Conservation (phyloP, 2,888 invertebrate species). For the Tenthredo notha region DNA sequence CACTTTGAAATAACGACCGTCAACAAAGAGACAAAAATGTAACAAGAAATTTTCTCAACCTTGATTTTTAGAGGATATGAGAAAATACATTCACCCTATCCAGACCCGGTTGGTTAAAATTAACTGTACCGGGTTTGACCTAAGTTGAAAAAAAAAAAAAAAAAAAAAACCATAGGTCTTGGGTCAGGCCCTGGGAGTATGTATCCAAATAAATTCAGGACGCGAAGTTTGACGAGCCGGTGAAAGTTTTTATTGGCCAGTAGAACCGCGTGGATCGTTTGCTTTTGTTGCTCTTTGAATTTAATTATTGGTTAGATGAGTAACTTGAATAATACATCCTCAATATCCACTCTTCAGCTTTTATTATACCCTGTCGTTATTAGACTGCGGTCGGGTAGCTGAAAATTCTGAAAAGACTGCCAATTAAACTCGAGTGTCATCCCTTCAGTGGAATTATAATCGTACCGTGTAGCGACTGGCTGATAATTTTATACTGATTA, state of each 20-base stretch:
- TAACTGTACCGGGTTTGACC: neutral
- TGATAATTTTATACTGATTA: neutral
- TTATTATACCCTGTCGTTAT: constrained; percentile 1
- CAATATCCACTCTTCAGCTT: neutral
- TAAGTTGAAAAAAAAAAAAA: neutral
- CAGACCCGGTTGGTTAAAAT: neutral
- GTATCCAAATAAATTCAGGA: neutral
- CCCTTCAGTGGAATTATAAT: neutral
- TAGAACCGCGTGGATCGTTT: neutral
- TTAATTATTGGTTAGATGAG: constrained; percentile 17
- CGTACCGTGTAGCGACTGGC: no score
- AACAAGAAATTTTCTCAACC: neutral
- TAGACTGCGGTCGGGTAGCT: neutral
- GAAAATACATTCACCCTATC: neutral
- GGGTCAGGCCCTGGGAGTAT: neutral
- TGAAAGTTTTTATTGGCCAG: constrained; percentile 28
- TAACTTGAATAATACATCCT: neutral
- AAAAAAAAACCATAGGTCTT: neutral
- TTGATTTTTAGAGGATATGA: neutral
- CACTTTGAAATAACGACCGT: neutral
- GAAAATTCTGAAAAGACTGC: constrained; percentile 12
- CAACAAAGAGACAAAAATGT: neutral
- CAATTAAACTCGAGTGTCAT: constrained; percentile 24
- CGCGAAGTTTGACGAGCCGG: constrained; percentile 9
- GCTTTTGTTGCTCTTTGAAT: neutral